phyloP scores from a whole-genome alignment of 1,140 invertebrate species.

The Archegozetes longisetosus region DNA sequence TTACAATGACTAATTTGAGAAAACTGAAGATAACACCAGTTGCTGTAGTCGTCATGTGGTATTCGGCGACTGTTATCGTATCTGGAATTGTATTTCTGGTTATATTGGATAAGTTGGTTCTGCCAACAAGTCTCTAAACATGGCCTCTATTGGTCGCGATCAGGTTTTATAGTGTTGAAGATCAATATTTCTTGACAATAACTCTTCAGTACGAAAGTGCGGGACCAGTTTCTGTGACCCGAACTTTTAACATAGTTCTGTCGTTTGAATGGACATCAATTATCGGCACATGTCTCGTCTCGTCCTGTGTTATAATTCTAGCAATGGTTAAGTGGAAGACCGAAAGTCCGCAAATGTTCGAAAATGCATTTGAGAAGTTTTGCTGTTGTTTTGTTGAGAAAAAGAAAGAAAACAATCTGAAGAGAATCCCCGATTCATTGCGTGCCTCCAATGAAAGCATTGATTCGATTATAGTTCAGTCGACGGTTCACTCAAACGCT shows the following conservation, averaged over 20 bases:
- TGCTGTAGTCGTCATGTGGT: constrained; percentile 42
- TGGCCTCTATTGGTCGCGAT: constrained; percentile 58
- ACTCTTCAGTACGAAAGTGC: constrained; percentile 73
- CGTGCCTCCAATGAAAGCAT: no score
- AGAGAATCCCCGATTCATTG: no score
- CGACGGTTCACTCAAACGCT: no score
- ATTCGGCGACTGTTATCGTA: constrained; percentile 37
- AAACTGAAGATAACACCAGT: constrained; percentile 69
- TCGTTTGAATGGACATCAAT: constrained; percentile 39
- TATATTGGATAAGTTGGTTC: constrained; percentile 52
- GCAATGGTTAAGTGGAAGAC: constrained; percentile 9
- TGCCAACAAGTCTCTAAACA: constrained; percentile 56
- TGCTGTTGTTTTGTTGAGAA: no score
- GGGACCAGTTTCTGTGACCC: constrained; percentile 67
- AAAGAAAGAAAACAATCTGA: no score
- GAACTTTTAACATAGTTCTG: constrained; percentile 74
- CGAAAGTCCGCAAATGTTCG: constrained; percentile 10
- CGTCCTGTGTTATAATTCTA: constrained; percentile 9
- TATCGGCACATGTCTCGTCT: constrained; percentile 6
- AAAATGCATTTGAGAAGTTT: no score
- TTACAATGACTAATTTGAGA: constrained; percentile 62
- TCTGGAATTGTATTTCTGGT: constrained; percentile 31
- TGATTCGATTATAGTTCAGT: no score
- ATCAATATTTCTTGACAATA: constrained; percentile 65
- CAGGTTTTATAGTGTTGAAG: constrained; percentile 68